Evolutionary conservation across 2,888 invertebrate genomes (phyloP), one percentile per base, ranked within the genome.

Genomic region (Cartodere bifasciata): DNA sequence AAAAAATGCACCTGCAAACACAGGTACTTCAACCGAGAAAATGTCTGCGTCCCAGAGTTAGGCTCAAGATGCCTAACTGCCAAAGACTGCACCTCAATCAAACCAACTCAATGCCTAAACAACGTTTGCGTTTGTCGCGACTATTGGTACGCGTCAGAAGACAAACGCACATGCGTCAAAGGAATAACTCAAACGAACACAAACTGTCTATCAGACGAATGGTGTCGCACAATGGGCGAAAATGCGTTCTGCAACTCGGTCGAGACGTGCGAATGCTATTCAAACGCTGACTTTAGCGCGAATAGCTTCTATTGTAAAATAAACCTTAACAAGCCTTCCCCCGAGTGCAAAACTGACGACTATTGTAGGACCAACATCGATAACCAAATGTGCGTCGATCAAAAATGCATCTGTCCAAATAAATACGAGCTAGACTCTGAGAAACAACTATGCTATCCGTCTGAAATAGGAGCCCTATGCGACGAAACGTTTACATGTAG

Each of bases 91-190:
- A 20, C 6, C n/a, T 20, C 6, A n/a, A 20, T 20, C n/a, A 7
- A 20, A n/a, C 20, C 20, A 20, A 7, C n/a, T 6, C 20, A n/a
- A 6, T 20, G 20, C 20, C 20, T 6, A 20, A n/a, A n/a, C n/a
- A n/a, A n/a, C 7, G 20, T n/a, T 17, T 41, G 41, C 21, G 37
- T 37, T 22, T 41, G 41, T 22, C 16, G 24, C 20, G 23, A 32
- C 11, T 28, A 33, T 13, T 38, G 29, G 13, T 41, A 35, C 31
- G 13, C 23, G 3, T 11, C 16, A 17, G 25, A 17, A 13, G 11
- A 16, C 13, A 37, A 34, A 12, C 13, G 13, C n/a, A 12, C 13
- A 3, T 41, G 41, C 14, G 27, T 31, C 16, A 41, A 41, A 36
- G 30, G 35, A 20, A 37, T 34, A 28, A 29, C 36, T 4, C 32